These are phyloP conservation scores for Eurystomus gularis DNA, from an alignment of 2,113 vertebrate genomes.

Conservation along the genomic window DNA sequence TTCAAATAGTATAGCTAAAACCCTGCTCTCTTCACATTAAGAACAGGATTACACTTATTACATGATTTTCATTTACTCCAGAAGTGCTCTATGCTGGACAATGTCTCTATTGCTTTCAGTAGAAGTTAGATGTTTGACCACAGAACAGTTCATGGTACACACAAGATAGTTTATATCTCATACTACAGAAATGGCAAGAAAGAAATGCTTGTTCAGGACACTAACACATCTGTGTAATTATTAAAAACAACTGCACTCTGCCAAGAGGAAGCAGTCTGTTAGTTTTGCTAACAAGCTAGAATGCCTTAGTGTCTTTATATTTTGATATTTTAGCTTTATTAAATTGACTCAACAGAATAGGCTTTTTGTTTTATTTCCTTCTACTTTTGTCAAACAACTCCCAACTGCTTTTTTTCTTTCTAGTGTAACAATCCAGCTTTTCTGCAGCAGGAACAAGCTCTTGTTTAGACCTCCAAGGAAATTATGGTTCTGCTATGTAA, in stretches of 20 bases:
- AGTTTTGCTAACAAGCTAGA: slow-evolving; percentile 4
- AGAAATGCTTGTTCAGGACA: not conserved
- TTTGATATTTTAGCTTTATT: not conserved
- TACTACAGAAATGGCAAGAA: not conserved
- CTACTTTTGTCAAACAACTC: not conserved
- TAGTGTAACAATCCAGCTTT: not conserved
- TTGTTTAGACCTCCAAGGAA: not conserved
- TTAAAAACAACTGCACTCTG: not conserved
- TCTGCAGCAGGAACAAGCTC: not conserved
- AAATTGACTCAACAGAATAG: not conserved
- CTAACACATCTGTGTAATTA: not conserved
- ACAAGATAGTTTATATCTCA: not conserved
- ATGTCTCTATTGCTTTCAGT: not conserved
- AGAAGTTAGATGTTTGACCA: not conserved
- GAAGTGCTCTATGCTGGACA: not conserved
- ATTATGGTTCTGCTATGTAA: not conserved
- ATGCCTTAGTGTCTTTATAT: not conserved
- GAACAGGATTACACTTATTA: not conserved
- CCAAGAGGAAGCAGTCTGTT: slow-evolving; percentile 1
- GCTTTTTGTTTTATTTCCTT: not conserved
- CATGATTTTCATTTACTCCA: not conserved
- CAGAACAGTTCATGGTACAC: not conserved
- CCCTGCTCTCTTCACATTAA: not conserved
- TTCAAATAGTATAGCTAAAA: not conserved
- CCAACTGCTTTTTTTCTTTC: not conserved